A percentile compares a stretch with the other conserved stretches of the same genome.
Evolutionary conservation across 2,797 vertebrate species (phyloP).

Genomic region (Vireo griseus): DNA sequence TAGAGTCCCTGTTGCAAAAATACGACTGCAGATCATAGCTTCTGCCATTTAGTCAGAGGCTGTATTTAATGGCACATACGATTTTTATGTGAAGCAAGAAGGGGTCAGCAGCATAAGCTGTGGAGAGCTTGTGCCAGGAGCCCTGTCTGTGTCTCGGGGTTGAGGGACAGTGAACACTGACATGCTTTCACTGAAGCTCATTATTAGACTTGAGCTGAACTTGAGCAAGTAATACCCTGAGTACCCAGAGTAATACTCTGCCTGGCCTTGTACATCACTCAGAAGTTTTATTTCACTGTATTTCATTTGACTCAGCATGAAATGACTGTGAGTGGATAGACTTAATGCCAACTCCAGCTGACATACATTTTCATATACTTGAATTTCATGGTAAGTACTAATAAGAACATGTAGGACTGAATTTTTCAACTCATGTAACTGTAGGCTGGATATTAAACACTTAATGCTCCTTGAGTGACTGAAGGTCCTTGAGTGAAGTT

Average conservation of each 20-base stretch:
- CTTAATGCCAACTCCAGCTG: background rate
- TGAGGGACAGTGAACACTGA: background rate
- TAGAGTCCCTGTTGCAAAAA: background rate
- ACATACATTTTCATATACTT: background rate
- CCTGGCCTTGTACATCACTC: background rate
- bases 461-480: background rate
- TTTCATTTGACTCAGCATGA: background rate
- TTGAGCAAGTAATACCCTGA: background rate
- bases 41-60: background rate
- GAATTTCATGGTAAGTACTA: background rate
- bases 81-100: background rate
- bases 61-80: background rate
- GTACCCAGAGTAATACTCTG: background rate
- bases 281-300: background rate
- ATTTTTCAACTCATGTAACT: background rate
- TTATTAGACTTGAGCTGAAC: background rate
- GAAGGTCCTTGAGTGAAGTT: background rate
- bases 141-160: background rate
- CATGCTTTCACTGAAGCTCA: background rate
- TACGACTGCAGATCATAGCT: accelerated
- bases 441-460: background rate
- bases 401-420: background rate
- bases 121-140: background rate
- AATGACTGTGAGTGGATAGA: background rate
- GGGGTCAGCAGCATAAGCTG: background rate